A percentile compares a stretch with the other conserved stretches of the same genome.
These are phyloP conservation scores for Hycleus cichorii DNA, from an alignment of 1,140 invertebrate genomes.

Conservation along the genomic window DNA sequence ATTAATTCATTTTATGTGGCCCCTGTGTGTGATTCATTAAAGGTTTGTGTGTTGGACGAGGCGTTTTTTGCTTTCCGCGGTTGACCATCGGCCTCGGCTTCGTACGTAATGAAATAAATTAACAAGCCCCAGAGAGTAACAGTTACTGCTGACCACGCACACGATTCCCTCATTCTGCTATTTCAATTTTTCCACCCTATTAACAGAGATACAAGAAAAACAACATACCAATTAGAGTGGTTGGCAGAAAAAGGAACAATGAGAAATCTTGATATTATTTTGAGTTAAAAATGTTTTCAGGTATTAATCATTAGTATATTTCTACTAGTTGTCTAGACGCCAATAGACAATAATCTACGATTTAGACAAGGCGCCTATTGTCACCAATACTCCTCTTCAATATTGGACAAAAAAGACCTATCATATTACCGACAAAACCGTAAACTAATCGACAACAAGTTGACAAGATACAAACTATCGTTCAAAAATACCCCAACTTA, in stretches of 20 bases:
- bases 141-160: background rate
- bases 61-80: slow-evolving; percentile 15
- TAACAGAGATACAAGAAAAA: background rate
- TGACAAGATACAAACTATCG: no score
- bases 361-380: slow-evolving; percentile 4
- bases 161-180: no score
- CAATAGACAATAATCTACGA: background rate
- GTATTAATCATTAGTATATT: slow-evolving; percentile 16
- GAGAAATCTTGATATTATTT: no score
- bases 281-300: slow-evolving; percentile 3
- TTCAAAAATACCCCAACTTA: background rate
- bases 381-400: background rate
- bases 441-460: slow-evolving; percentile 5
- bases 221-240: no score
- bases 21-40: slow-evolving; percentile 28
- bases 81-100: slow-evolving; percentile 11
- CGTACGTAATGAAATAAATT: slow-evolving; percentile 16
- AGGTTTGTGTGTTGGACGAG: slow-evolving; percentile 20
- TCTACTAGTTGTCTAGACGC: slow-evolving; percentile 21
- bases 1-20: slow-evolving; percentile 31
- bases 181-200: background rate
- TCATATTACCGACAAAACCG: slow-evolving; percentile 7
- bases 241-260: no score
- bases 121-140: slow-evolving; percentile 10
- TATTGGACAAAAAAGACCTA: background rate